Evolutionary conservation across 1,140 invertebrate species (phyloP), one percentile per base, ranked within the genome.

Genomic region (Listronotus oregonensis): DNA sequence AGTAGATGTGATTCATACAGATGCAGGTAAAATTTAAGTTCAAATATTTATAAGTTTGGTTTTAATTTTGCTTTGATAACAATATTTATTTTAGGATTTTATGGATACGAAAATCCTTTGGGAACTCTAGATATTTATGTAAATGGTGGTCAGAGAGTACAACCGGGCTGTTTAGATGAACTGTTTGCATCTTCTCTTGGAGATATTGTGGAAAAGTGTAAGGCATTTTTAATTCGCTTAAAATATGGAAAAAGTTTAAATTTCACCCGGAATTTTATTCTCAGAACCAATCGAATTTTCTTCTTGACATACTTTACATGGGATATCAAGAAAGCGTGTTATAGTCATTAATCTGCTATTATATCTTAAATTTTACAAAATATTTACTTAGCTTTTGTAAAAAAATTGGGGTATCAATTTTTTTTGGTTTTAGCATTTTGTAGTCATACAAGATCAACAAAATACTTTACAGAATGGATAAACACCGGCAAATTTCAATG

Each of bases 1-100:
- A 73, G 94, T 97, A 6, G 95, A 96, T 77, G 87, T 94, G 1
- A 90, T 96, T 60, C 95, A 97, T 74, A 93, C 93, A 0, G 92
- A 95, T 75, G 93, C 89, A 0, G 91, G 91, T 64, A 42, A 55
- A 14, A 46, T 39, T 43, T 60, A n/a, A 12, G 14, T 47, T 46
- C 27, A 32, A 39, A 4, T 3, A 54, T 31, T n/a, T 21, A 3
- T 1, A 47, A 14, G 15, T n/a, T 6, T 2, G 3, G 3, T 14
- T 47, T 14, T 6, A n/a, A 5, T 47, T 52, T 21, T 10, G 2
- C 10, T 15, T 14, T 49, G 11, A 49, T 10, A 17, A 49, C 10
- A 49, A 27, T 27, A 27, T 27, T 3, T 27, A 5, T 66, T 61
- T 31, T 18, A 67, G 65, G 58, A 10, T 42, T 66, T 39, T 71